phyloP scores from a whole-genome alignment of 37 sponge, comb jelly and placozoan species.

The Halichondria panicea region DNA sequence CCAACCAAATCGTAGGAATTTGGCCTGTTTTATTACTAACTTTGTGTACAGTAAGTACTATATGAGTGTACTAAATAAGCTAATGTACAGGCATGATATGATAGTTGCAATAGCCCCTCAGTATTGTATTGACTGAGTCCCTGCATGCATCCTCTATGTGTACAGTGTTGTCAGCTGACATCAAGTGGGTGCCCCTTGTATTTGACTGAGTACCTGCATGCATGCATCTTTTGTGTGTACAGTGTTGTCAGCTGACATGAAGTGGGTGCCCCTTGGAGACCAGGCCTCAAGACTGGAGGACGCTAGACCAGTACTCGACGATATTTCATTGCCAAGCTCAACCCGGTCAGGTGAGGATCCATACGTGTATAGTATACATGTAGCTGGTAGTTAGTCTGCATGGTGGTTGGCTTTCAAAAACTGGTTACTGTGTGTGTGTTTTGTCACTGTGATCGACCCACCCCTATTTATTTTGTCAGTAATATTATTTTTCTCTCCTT shows the following conservation, averaged over 20 bases:
- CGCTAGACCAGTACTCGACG: conserved; percentile 81
- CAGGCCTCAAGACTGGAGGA: conserved; percentile 60
- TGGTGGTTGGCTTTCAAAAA: neutral
- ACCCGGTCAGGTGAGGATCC: conserved; percentile 89
- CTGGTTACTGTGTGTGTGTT: neutral
- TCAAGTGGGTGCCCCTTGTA: conserved; percentile 94
- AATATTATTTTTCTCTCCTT: neutral
- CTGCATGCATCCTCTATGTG: too few species aligned
- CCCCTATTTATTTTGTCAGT: neutral
- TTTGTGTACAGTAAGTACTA: too few species aligned
- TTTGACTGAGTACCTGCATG: too few species aligned
- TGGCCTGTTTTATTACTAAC: too few species aligned
- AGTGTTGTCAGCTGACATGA: conserved; percentile 72
- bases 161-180: conserved; percentile 60
- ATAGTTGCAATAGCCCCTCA: too few species aligned
- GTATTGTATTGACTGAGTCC: too few species aligned
- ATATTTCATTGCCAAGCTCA: conserved; percentile 93
- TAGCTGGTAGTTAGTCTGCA: neutral
- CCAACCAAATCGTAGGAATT: too few species aligned
- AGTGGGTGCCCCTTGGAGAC: conserved; percentile 87
- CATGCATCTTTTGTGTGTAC: too few species aligned
- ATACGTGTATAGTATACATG: too few species aligned
- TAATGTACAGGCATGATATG: too few species aligned
- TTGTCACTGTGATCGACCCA: neutral
- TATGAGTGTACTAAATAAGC: too few species aligned